phyloP scores from a whole-genome alignment of 2,888 invertebrate genomes.

The Priocnemis perturbator region DNA sequence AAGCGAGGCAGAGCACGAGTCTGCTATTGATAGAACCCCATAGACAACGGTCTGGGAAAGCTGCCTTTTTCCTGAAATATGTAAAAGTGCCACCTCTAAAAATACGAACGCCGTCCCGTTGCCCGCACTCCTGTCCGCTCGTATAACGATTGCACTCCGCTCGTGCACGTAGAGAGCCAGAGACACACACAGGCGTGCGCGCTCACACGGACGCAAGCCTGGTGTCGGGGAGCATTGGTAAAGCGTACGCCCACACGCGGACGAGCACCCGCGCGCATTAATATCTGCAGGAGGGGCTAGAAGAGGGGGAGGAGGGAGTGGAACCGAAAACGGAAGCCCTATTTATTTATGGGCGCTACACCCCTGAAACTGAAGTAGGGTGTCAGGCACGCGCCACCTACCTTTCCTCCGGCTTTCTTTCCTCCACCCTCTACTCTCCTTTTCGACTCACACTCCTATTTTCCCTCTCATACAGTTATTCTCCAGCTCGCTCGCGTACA shows the following conservation, averaged over 20 bases:
- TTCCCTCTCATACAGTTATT: slow-evolving; percentile 2
- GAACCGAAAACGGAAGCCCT: slow-evolving; percentile 71
- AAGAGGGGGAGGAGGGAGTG: slow-evolving; percentile 38
- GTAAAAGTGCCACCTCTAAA: slow-evolving; percentile 68
- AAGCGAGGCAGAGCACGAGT: neutral
- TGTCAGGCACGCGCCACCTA: slow-evolving; percentile 69
- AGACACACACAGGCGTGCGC: neutral
- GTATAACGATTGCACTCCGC: neutral
- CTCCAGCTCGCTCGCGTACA: slow-evolving; percentile 39
- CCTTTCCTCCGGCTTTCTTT: slow-evolving; percentile 45
- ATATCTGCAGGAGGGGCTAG: slow-evolving; percentile 26
- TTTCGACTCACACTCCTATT: slow-evolving; percentile 14
- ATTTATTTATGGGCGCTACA: slow-evolving; percentile 73
- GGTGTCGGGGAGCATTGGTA: too few species aligned
- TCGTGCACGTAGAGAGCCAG: slow-evolving; percentile 9
- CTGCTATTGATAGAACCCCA: slow-evolving; percentile 58
- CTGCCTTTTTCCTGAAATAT: slow-evolving; percentile 68
- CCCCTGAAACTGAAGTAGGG: slow-evolving; percentile 69
- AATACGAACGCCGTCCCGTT: slow-evolving; percentile 56
- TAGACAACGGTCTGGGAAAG: slow-evolving; percentile 46
- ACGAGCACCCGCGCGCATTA: slow-evolving; percentile 30
- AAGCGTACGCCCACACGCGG: neutral
- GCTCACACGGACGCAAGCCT: neutral
- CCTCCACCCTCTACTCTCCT: slow-evolving; percentile 36
- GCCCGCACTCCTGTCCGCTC: slow-evolving; percentile 21